Evolutionary conservation across 1,140 invertebrate genomes (phyloP).

Genomic region (Pseudomyrmex pallidus): DNA sequence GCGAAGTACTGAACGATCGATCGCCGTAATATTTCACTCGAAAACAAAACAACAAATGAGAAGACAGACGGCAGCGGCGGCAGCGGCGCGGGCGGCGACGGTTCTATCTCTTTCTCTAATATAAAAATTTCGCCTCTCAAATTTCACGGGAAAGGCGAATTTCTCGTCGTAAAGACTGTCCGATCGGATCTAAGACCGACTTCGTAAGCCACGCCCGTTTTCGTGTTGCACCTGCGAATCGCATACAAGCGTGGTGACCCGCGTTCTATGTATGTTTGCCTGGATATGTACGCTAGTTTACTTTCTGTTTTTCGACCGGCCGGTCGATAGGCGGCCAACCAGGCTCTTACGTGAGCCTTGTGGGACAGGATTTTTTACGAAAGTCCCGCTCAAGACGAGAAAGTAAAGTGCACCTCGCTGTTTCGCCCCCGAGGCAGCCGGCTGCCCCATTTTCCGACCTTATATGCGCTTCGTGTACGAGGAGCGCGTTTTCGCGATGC

Average conservation of each 20-base stretch:
- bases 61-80: no score
- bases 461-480: constrained; percentile 9
- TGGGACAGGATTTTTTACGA: constrained; percentile 72
- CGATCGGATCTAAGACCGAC: constrained; percentile 9
- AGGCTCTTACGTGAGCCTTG: constrained; percentile 69
- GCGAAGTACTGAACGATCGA: constrained; percentile 2
- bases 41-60: no score
- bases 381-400: constrained; percentile 70
- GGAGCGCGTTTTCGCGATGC: not conserved
- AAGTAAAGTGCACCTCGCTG: constrained; percentile 70
- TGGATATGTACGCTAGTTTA: constrained; percentile 46
- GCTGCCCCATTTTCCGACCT: constrained; percentile 72
- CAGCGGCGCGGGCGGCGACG: no score
- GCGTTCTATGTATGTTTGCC: not conserved
- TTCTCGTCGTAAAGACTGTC: not conserved
- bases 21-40: not conserved
- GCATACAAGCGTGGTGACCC: constrained; percentile 20
- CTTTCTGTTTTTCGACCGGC: constrained; percentile 64
- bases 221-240: constrained; percentile 60
- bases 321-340: constrained; percentile 10
- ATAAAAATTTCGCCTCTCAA: not conserved
- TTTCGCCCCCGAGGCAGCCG: constrained; percentile 62
- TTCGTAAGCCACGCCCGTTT: constrained; percentile 64
- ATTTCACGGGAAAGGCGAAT: not conserved
- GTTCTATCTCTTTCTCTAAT: no score